phyloP scores from a whole-genome alignment of 2,797 vertebrate genomes.

The Protosalanx chinensis region DNA sequence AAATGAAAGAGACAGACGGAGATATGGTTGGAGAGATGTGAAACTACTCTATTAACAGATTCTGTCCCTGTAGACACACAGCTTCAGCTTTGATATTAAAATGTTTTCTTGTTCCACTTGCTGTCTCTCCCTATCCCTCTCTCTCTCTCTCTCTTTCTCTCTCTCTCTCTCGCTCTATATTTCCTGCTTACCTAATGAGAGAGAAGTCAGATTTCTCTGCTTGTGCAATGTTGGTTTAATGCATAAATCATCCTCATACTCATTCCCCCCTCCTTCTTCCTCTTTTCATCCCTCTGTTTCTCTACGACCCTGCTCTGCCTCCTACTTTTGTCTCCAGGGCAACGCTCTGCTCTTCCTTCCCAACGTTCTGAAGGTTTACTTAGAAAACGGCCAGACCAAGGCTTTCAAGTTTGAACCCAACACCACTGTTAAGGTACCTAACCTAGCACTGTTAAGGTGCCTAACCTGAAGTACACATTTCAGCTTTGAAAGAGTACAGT shows the following conservation, averaged over 20 bases:
- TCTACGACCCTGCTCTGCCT: slow-evolving; percentile 43
- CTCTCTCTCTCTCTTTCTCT: slow-evolving; percentile 1
- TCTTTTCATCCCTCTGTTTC: not conserved
- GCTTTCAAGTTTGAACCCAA: slow-evolving; percentile 91
- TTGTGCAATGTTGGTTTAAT: not conserved
- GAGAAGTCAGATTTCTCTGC: not conserved
- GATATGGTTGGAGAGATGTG: not conserved
- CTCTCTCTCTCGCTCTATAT: not conserved
- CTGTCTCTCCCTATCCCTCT: not conserved
- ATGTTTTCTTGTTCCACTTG: not conserved
- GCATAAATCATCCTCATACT: not conserved
- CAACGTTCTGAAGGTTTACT: slow-evolving; percentile 94
- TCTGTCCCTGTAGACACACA: not conserved
- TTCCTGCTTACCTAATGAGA: not conserved
- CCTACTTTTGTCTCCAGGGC: slow-evolving; percentile 72
- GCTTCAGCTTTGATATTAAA: not conserved
- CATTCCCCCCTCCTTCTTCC: not conserved
- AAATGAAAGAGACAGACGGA: not conserved
- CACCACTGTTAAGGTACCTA: slow-evolving; percentile 92
- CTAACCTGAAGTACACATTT: not conserved
- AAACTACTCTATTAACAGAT: not conserved
- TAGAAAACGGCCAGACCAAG: slow-evolving; percentile 98
- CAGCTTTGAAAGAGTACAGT: too few species aligned
- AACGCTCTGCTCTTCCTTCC: slow-evolving; percentile 95
- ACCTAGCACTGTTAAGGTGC: slow-evolving; percentile 21